These are phyloP conservation scores for Callosobruchus maculatus DNA, from an alignment of 2,888 invertebrate genomes.

Conservation along the genomic window DNA sequence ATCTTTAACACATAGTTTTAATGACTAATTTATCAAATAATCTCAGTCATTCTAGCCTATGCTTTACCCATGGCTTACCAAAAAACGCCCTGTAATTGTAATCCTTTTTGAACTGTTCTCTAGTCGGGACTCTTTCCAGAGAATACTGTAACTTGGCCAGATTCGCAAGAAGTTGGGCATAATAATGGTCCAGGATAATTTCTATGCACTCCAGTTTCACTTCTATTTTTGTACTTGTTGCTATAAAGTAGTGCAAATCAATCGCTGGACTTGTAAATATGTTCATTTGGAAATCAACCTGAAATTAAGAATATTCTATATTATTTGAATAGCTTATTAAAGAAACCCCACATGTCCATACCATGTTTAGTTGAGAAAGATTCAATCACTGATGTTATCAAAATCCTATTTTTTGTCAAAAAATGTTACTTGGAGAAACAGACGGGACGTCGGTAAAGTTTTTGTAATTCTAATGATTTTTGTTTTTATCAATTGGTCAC, in stretches of 20 bases:
- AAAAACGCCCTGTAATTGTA: slow-evolving; percentile 37
- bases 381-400: no score
- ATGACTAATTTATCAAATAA: no score
- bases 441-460: no score
- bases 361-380: no score
- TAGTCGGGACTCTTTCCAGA: slow-evolving; percentile 37
- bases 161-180: slow-evolving; percentile 33
- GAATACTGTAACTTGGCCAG: slow-evolving; percentile 36
- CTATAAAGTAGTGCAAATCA: slow-evolving; percentile 50
- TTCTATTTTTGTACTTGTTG: slow-evolving; percentile 43
- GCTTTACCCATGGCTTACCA: slow-evolving; percentile 26
- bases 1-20: no score
- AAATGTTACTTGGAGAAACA: no score
- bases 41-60: no score
- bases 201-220: slow-evolving; percentile 36
- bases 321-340: no score
- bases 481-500: no score
- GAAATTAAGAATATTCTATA: slow-evolving; percentile 24
- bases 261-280: slow-evolving; percentile 47
- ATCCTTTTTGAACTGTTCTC: slow-evolving; percentile 36
- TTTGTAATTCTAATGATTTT: slow-evolving; percentile 1
- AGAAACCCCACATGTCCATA: no score
- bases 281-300: slow-evolving; percentile 52
- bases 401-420: no score
- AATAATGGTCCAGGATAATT: slow-evolving; percentile 38